Conservation (phyloP, 1,140 invertebrate genomes). For the Ceratosolen solmsi region DNA sequence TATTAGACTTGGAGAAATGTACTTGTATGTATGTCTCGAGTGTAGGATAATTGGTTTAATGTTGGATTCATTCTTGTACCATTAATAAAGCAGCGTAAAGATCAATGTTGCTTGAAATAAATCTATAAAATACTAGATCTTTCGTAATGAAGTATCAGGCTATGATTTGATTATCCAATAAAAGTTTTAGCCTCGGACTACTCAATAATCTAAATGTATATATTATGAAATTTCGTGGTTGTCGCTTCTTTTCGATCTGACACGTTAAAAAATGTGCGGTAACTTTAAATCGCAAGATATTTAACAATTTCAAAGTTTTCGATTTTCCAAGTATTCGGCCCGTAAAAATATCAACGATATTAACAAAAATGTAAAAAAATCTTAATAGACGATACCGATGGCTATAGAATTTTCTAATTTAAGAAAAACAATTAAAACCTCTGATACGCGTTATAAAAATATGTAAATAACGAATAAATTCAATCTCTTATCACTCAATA, state of each 20-base stretch:
- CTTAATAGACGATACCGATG: background rate
- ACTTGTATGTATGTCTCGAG: background rate
- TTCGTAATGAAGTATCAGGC: no score
- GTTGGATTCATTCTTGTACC: background rate
- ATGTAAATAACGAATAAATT: background rate
- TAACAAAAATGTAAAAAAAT: background rate
- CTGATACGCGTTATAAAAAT: no score
- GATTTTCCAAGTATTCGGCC: no score
- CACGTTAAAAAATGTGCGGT: background rate
- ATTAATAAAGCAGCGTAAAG: constrained; percentile 1
- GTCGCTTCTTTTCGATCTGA: background rate
- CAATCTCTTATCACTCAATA: background rate
- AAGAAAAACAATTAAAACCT: background rate
- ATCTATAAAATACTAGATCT: background rate
- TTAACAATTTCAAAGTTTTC: background rate
- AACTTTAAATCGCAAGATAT: background rate
- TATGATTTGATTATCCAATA: background rate
- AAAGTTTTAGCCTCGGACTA: background rate
- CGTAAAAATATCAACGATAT: background rate
- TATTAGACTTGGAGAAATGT: constrained; percentile 8
- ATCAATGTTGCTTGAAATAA: background rate
- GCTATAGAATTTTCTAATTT: background rate
- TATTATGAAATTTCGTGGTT: background rate
- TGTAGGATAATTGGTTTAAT: constrained; percentile 2
- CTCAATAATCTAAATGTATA: background rate